Evolutionary conservation across 2,113 vertebrate species (phyloP).

Genomic region (Electrona antarctica): DNA sequence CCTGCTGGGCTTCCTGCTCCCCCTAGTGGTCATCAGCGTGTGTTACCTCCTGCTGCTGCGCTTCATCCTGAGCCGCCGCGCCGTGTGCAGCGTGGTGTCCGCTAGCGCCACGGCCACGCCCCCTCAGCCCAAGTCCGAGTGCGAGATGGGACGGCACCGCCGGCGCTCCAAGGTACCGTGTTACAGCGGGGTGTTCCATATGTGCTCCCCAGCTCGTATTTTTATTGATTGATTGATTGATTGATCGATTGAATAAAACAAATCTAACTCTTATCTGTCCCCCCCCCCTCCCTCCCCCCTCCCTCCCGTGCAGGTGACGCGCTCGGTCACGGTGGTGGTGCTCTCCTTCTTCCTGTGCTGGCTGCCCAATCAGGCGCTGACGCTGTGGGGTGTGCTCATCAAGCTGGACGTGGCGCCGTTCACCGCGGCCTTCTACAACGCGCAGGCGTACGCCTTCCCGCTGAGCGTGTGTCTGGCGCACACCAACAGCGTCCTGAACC

Average conservation of each 20-base stretch:
- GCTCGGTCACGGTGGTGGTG: constrained; percentile 80
- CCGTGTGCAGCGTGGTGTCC: constrained; percentile 44
- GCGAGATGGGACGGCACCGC: constrained; percentile 68
- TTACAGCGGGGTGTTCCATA: constrained; percentile 77
- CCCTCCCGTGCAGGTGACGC: constrained; percentile 62
- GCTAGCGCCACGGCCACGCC: constrained; percentile 25
- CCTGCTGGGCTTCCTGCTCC: constrained; percentile 80
- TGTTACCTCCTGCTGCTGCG: constrained; percentile 82
- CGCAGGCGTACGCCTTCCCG: constrained; percentile 82
- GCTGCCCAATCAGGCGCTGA: constrained; percentile 84
- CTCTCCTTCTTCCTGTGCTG: constrained; percentile 84
- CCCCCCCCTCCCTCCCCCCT: too few species aligned
- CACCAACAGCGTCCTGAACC: constrained; percentile 84
- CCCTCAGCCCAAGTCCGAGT: constrained; percentile 46
- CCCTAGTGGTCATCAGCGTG: constrained; percentile 76
- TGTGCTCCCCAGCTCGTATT: too few species aligned
- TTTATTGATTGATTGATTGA: too few species aligned
- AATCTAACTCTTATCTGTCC: too few species aligned
- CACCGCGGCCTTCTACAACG: constrained; percentile 81
- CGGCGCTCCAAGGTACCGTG: constrained; percentile 78
- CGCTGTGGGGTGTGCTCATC: constrained; percentile 82
- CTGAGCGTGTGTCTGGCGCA: constrained; percentile 82
- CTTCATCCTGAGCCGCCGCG: constrained; percentile 73
- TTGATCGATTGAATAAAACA: too few species aligned
- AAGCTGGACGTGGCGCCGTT: constrained; percentile 83